A percentile compares a stretch with the other conserved stretches of the same genome.
Evolutionary conservation across 2,888 invertebrate species (phyloP).

Genomic region (Synanthedon myopaeformis): DNA sequence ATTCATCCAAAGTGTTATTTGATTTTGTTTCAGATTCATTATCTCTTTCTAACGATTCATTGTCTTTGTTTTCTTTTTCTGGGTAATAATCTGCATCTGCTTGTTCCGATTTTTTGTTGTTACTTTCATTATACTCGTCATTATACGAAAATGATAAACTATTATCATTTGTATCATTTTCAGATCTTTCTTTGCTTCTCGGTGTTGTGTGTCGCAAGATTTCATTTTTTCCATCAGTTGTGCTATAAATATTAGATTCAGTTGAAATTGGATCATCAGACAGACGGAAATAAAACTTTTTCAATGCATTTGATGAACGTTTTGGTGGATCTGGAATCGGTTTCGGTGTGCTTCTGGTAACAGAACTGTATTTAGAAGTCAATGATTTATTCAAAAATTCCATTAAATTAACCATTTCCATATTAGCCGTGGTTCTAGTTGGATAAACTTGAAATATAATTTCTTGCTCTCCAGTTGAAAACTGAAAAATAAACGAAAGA

Average conservation of each 20-base stretch:
- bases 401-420: constrained; percentile 14
- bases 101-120: not conserved
- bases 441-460: constrained; percentile 9
- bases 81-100: not conserved
- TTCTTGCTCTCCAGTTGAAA: no score
- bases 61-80: not conserved
- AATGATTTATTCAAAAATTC: constrained; percentile 15
- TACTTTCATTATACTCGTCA: not conserved
- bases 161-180: not conserved
- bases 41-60: not conserved
- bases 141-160: not conserved
- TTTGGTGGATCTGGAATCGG: constrained; percentile 10
- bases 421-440: constrained; percentile 19
- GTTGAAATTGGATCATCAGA: not conserved
- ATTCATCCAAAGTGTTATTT: not conserved
- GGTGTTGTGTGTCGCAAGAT: not conserved
- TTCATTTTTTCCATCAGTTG: not conserved
- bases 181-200: not conserved
- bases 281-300: no score
- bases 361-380: constrained; percentile 8
- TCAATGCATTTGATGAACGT: constrained; percentile 8
- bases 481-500: no score
- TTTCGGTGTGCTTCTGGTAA: constrained; percentile 12
- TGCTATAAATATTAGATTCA: not conserved
- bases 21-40: not conserved